A percentile compares a stretch with the other conserved stretches of the same genome.
These are phyloP conservation scores for Microctenopoma lineatum DNA, from an alignment of 2,797 vertebrate genomes.

Conservation along the genomic window DNA sequence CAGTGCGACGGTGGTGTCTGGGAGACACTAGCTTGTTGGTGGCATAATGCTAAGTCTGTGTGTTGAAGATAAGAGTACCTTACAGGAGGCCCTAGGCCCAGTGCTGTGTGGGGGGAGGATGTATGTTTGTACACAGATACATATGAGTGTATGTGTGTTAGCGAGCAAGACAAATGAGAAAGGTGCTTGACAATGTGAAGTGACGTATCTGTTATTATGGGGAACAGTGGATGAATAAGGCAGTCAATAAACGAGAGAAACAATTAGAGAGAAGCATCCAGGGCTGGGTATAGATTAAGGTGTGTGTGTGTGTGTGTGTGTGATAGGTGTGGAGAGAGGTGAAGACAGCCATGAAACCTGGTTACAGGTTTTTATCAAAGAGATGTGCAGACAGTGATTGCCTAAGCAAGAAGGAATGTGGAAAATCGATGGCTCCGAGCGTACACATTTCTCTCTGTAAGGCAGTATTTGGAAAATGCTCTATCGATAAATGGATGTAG, in stretches of 20 bases:
- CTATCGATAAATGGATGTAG: slow-evolving; percentile 43
- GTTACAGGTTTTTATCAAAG: slow-evolving; percentile 42
- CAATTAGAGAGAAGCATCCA: slow-evolving; percentile 53
- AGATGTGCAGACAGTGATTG: slow-evolving; percentile 1
- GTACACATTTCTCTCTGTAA: not conserved
- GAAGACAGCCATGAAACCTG: slow-evolving; percentile 4
- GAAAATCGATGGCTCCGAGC: slow-evolving; percentile 20
- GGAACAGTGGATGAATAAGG: slow-evolving; percentile 65
- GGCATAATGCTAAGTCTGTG: slow-evolving; percentile 77
- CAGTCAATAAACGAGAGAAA: slow-evolving; percentile 56
- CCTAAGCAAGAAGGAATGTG: slow-evolving; percentile 23
- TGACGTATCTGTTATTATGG: slow-evolving; percentile 81
- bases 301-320: slow-evolving; percentile 19
- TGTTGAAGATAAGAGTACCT: slow-evolving; percentile 76
- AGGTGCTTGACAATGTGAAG: slow-evolving; percentile 73
- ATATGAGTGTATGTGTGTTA: slow-evolving; percentile 54
- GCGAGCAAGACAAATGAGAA: slow-evolving; percentile 64
- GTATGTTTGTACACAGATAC: slow-evolving; percentile 67
- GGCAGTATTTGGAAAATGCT: slow-evolving; percentile 36
- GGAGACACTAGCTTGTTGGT: slow-evolving; percentile 70
- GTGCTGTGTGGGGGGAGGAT: slow-evolving; percentile 45
- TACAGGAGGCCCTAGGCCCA: slow-evolving; percentile 70
- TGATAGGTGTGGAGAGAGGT: slow-evolving; percentile 15
- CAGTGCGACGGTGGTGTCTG: slow-evolving; percentile 43
- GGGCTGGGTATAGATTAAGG: slow-evolving; percentile 18